Conservation (phyloP, 23 tunicate species). For the Botrylloides violaceus region DNA sequence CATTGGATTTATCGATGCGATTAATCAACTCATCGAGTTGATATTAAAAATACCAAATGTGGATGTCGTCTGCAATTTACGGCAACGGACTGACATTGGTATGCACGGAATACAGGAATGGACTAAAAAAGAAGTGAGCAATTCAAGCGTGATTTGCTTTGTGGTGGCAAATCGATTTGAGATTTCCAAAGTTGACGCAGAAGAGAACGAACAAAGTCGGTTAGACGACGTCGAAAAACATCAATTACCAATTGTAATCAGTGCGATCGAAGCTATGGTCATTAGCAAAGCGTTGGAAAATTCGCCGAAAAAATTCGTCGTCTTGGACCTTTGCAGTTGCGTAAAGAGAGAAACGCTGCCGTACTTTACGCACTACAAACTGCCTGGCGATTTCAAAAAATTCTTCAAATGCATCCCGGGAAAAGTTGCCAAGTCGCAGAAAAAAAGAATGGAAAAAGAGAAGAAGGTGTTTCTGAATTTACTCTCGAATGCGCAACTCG, state of each 20-base stretch:
- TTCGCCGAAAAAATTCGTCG: not conserved
- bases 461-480: not conserved
- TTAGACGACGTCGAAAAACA: constrained; percentile 1
- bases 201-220: not conserved
- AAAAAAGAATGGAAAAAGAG: not conserved
- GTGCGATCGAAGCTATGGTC: not conserved
- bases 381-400: not conserved
- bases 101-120: constrained; percentile 1
- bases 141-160: not conserved
- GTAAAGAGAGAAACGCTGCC: not conserved
- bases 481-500: constrained; percentile 10
- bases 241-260: not conserved
- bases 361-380: not conserved
- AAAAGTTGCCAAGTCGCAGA: no score
- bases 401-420: not conserved
- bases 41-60: not conserved
- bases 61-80: not conserved
- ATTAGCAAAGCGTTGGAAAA: not conserved
- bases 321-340: not conserved
- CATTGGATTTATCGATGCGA: no score
- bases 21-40: not conserved
- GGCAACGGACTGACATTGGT: constrained; percentile 7
- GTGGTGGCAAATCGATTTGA: not conserved
- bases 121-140: not conserved
- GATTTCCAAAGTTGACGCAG: not conserved